Conservation (phyloP, 2,888 invertebrate species). For the Aporophyla lueneburgensis region DNA sequence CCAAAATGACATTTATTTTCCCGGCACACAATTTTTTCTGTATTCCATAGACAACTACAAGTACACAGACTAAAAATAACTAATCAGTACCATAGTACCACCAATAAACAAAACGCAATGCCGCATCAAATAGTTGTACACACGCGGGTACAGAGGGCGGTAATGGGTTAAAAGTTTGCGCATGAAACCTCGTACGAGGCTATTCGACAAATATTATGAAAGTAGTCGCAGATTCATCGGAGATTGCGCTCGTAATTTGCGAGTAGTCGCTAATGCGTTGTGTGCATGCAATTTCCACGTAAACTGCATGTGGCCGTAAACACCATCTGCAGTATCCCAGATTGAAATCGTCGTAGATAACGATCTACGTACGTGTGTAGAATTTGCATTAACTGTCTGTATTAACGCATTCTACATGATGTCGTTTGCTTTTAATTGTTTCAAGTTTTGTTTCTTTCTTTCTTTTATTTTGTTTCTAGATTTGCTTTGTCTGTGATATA, state of each 20-base stretch:
- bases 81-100: not conserved
- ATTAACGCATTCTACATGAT: constrained; percentile 34
- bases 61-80: not conserved
- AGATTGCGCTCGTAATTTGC: constrained; percentile 75
- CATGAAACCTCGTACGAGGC: constrained; percentile 47
- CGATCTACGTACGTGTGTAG: constrained; percentile 48
- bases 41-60: not conserved
- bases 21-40: not conserved
- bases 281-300: constrained; percentile 79
- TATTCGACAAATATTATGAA: constrained; percentile 58
- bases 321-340: constrained; percentile 73
- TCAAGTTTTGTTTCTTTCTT: not conserved
- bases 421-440: constrained; percentile 27
- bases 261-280: constrained; percentile 73
- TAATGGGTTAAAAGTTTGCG: constrained; percentile 48
- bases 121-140: not conserved
- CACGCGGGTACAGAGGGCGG: constrained; percentile 5
- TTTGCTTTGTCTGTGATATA: not conserved
- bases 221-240: constrained; percentile 62
- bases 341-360: constrained; percentile 73
- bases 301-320: constrained; percentile 70
- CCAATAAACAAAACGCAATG: not conserved
- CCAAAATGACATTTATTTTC: not conserved
- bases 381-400: constrained; percentile 56
- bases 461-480: not conserved